Conservation (phyloP, 2,113 vertebrate genomes). For the Rutilus rutilus region DNA sequence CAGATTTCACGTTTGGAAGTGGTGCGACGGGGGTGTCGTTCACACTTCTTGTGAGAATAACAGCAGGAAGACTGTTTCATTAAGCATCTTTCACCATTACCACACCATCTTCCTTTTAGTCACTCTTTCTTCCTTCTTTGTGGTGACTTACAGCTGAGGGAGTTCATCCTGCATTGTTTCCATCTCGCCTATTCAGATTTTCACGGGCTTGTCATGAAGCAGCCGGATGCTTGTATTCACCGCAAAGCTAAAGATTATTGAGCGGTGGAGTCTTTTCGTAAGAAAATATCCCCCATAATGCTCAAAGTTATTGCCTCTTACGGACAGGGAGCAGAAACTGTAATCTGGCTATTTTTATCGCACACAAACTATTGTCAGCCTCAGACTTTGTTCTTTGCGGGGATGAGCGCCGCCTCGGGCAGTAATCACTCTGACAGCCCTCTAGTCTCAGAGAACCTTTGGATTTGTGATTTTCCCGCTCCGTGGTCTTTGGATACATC, state of each 20-base stretch:
- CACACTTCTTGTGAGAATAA: constrained; percentile 45
- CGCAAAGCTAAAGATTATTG: constrained; percentile 47
- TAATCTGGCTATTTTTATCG: constrained; percentile 53
- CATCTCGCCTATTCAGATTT: constrained; percentile 34
- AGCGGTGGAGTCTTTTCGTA: constrained; percentile 28
- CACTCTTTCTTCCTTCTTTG: not conserved
- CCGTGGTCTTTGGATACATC: constrained; percentile 44
- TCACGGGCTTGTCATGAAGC: constrained; percentile 44
- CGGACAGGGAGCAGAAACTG: constrained; percentile 38
- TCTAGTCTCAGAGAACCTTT: constrained; percentile 50
- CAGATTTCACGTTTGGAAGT: constrained; percentile 48
- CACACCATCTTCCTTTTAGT: constrained; percentile 16
- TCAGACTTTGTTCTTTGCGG: constrained; percentile 49
- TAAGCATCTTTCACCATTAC: constrained; percentile 34
- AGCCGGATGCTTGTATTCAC: constrained; percentile 23
- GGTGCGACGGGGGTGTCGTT: constrained; percentile 45
- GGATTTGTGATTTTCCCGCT: constrained; percentile 53
- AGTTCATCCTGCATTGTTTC: constrained; percentile 20
- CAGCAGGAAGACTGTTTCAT: constrained; percentile 46
- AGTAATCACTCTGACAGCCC: constrained; percentile 54
- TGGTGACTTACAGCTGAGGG: not conserved
- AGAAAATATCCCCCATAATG: constrained; percentile 50
- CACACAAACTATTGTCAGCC: constrained; percentile 41
- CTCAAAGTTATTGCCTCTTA: constrained; percentile 41
- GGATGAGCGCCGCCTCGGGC: constrained; percentile 56